Evolutionary conservation across 2,888 invertebrate species (phyloP).

Genomic region (Dioctria linearis): DNA sequence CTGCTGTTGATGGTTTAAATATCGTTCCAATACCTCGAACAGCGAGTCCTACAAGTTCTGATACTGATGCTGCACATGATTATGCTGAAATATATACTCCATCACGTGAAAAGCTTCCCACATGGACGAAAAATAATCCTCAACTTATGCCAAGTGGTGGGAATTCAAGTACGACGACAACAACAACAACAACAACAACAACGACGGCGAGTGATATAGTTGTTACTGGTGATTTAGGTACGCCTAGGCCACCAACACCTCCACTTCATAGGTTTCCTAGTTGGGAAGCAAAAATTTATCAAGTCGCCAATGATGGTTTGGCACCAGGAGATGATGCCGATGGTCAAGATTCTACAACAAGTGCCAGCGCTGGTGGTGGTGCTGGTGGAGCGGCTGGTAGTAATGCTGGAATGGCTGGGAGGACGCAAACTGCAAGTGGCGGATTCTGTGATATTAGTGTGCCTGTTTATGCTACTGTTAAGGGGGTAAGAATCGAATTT

Average conservation of each 20-base stretch:
- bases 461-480: constrained; percentile 96
- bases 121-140: constrained; percentile 74
- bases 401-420: constrained; percentile 71
- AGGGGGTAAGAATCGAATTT: constrained; percentile 78
- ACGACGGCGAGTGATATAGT: constrained; percentile 70
- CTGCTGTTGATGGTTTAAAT: constrained; percentile 74
- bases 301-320: constrained; percentile 79
- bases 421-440: constrained; percentile 74
- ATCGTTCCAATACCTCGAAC: constrained; percentile 72
- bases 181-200: constrained; percentile 69
- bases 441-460: constrained; percentile 93
- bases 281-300: constrained; percentile 97
- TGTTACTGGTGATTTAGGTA: constrained; percentile 62
- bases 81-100: constrained; percentile 96
- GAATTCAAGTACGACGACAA: constrained; percentile 72
- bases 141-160: constrained; percentile 72
- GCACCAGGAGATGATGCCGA: constrained; percentile 70
- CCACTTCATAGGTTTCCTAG: constrained; percentile 92
- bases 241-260: constrained; percentile 85
- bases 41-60: constrained; percentile 74
- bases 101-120: constrained; percentile 81
- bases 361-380: constrained; percentile 69
- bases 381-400: constrained; percentile 72
- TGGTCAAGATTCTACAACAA: constrained; percentile 64
- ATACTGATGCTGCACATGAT: constrained; percentile 81